phyloP scores from a whole-genome alignment of 2,113 vertebrate genomes.

The Gnathonemus longibarbis region DNA sequence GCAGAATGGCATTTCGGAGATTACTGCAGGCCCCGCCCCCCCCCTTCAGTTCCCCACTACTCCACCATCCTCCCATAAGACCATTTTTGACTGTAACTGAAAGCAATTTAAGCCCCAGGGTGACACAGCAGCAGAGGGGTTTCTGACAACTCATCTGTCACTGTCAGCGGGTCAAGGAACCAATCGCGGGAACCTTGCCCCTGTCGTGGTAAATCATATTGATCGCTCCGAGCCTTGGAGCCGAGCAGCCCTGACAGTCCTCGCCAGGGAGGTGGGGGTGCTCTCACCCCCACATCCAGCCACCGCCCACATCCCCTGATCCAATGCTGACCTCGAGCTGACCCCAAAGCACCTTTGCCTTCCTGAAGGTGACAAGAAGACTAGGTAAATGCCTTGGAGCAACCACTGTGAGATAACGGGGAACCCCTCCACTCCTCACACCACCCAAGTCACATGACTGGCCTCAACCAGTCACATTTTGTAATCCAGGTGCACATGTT shows the following conservation, averaged over 20 bases:
- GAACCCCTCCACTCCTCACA: background rate
- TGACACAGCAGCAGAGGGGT: slow-evolving; percentile 15
- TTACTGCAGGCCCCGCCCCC: background rate
- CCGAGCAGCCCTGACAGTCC: background rate
- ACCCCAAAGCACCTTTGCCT: background rate
- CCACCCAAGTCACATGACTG: background rate
- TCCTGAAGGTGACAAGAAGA: background rate
- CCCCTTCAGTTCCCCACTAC: slow-evolving; percentile 14
- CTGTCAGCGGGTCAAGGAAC: slow-evolving; percentile 50
- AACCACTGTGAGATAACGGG: background rate
- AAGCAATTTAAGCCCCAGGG: slow-evolving; percentile 36
- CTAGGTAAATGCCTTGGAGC: background rate
- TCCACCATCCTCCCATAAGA: background rate
- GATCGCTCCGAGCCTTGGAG: slow-evolving; percentile 31
- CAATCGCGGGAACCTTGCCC: slow-evolving; percentile 56
- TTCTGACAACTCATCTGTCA: slow-evolving; percentile 49
- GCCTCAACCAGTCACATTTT: background rate
- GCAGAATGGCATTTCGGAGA: background rate
- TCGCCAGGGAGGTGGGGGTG: background rate
- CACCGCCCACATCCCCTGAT: background rate
- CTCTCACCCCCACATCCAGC: background rate
- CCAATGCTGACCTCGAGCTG: background rate
- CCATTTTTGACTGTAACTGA: slow-evolving; percentile 1
- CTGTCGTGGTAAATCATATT: slow-evolving; percentile 44
- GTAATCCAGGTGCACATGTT: background rate